Percentiles rank a stretch among this genome's conserved stretches.
Conservation (phyloP, 2,888 invertebrate species). For the Papilio protenor region DNA sequence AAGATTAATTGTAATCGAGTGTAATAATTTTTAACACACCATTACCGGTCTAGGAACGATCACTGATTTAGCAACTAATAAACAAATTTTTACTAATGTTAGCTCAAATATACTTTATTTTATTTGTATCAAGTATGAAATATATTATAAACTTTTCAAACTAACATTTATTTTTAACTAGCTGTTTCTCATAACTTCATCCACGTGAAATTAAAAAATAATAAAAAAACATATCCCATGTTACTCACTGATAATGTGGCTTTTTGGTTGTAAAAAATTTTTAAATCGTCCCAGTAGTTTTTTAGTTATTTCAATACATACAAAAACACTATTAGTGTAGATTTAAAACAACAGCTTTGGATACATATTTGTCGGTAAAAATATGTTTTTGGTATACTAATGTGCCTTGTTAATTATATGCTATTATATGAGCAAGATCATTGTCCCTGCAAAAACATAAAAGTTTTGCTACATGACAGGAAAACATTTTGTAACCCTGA, state of each 20-base stretch:
- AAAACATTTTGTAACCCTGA: not conserved
- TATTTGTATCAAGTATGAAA: not conserved
- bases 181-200: no score
- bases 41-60: constrained; percentile 15
- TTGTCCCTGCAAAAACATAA: not conserved
- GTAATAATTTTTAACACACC: constrained; percentile 20
- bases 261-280: no score
- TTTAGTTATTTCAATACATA: no score
- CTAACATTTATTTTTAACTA: not conserved
- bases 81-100: not conserved
- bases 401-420: no score
- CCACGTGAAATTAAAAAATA: no score
- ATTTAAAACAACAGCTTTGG: not conserved
- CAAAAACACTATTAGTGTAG: no score
- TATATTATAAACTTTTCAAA: not conserved
- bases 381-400: no score
- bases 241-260: no score
- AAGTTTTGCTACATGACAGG: not conserved
- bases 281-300: no score
- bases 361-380: not conserved
- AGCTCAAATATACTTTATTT: not conserved
- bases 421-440: not conserved
- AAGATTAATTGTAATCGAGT: constrained; percentile 20
- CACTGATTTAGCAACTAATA: not conserved
- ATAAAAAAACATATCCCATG: no score